A percentile compares a stretch with the other conserved stretches of the same genome.
Evolutionary conservation across 2,113 vertebrate species (phyloP).

Genomic region (Scophthalmus maximus): DNA sequence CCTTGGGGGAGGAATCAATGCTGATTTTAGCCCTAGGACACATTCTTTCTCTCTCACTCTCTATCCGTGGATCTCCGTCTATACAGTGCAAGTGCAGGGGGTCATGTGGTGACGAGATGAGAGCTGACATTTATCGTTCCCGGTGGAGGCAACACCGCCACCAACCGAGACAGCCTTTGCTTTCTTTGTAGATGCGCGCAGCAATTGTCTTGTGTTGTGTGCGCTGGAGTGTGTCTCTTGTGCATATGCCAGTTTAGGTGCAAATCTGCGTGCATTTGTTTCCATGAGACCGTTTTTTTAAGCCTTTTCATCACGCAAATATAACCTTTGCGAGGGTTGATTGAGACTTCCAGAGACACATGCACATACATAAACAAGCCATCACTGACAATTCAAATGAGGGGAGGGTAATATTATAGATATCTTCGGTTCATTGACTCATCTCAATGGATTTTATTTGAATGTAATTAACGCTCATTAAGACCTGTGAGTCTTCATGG

Average conservation of each 20-base stretch:
- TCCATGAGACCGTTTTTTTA: constrained; percentile 47
- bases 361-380: constrained; percentile 43
- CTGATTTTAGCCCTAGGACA: constrained; percentile 82
- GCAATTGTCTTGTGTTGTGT: constrained; percentile 13
- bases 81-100: constrained; percentile 61
- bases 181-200: constrained; percentile 27
- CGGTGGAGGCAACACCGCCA: constrained; percentile 70
- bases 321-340: constrained; percentile 25
- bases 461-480: constrained; percentile 65
- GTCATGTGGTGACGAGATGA: constrained; percentile 76
- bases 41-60: constrained; percentile 54
- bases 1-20: constrained; percentile 70
- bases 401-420: constrained; percentile 45
- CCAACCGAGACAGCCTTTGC: constrained; percentile 62
- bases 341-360: constrained; percentile 2
- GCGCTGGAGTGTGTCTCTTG: not conserved
- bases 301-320: constrained; percentile 30
- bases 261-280: constrained; percentile 21
- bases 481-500: constrained; percentile 20
- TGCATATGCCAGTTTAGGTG: constrained; percentile 5
- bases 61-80: constrained; percentile 66
- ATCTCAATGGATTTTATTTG: constrained; percentile 51
- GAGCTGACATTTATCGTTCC: constrained; percentile 75
- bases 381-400: constrained; percentile 39
- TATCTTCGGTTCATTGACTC: constrained; percentile 55